These are phyloP conservation scores for Hyles vespertilio DNA, from an alignment of 1,140 invertebrate species.

Conservation along the genomic window DNA sequence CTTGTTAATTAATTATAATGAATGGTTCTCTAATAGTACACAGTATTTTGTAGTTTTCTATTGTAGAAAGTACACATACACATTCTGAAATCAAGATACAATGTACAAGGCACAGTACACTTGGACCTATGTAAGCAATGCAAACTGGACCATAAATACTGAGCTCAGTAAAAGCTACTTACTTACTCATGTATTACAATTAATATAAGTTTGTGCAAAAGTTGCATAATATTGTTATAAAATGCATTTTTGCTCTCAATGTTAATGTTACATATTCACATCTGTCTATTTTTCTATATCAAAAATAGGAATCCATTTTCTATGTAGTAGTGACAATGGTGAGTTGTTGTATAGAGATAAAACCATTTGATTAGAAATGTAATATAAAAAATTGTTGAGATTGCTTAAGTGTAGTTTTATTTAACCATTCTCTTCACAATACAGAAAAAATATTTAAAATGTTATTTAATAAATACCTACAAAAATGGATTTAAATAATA, in stretches of 20 bases:
- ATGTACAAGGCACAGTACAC: too few relatives aligned
- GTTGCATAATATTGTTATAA: conserved; percentile 8
- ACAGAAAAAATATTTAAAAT: too few relatives aligned
- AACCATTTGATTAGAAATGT: conserved; percentile 52
- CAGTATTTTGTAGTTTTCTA: conserved; percentile 6
- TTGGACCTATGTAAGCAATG: too few relatives aligned
- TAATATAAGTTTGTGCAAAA: too few relatives aligned
- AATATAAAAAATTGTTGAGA: conserved; percentile 69
- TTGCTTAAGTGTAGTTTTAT: conserved; percentile 64
- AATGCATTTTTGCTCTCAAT: conserved; percentile 40
- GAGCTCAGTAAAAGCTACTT: too few relatives aligned
- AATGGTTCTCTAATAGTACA: conserved; percentile 40
- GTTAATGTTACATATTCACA: conserved; percentile 59
- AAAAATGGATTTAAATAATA: too few relatives aligned
- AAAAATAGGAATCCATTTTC: conserved; percentile 53
- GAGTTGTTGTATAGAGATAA: conserved; percentile 54
- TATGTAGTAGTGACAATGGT: conserved; percentile 27
- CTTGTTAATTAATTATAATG: conserved; percentile 47
- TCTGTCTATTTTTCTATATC: conserved; percentile 67
- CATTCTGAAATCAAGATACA: too few relatives aligned
- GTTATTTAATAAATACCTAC: not conserved
- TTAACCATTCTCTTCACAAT: conserved; percentile 11
- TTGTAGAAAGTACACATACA: too few relatives aligned
- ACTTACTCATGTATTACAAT: too few relatives aligned
- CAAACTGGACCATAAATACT: too few relatives aligned